Conservation (phyloP, 1,140 invertebrate species). For the Hormaphis cornu region DNA sequence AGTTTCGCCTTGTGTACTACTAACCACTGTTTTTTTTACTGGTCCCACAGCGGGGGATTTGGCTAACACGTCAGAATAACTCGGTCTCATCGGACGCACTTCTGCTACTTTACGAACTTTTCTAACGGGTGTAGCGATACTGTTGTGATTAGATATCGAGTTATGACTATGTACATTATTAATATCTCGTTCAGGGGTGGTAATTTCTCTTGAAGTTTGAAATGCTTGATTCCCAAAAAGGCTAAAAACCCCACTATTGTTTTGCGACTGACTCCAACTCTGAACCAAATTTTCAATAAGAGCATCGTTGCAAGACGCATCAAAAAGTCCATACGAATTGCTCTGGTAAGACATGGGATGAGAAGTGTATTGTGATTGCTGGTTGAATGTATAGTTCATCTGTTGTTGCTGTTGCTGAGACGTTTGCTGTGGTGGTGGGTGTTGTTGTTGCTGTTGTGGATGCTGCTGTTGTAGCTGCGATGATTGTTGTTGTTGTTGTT, state of each 20-base stretch:
- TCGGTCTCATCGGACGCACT: conserved; percentile 73
- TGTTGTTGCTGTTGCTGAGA: conserved; percentile 30
- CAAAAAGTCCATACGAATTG: conserved; percentile 35
- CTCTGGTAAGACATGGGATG: conserved; percentile 15
- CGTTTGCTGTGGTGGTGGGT: neutral
- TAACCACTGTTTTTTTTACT: conserved; percentile 15
- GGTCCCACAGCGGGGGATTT: conserved; percentile 48
- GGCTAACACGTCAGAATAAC: conserved; percentile 69
- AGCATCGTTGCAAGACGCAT: conserved; percentile 36
- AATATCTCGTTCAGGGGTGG: conserved; percentile 29
- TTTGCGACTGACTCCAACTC: conserved; percentile 72
- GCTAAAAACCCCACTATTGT: conserved; percentile 60
- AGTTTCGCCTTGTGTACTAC: conserved; percentile 38
- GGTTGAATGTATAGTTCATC: conserved; percentile 13
- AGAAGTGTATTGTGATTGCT: conserved; percentile 21
- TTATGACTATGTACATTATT: conserved; percentile 35
- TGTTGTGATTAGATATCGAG: conserved; percentile 42
- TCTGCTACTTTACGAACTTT: conserved; percentile 69
- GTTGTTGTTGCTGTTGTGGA: conserved; percentile 4
- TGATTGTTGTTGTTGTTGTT: neutral
- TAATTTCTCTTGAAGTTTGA: conserved; percentile 33
- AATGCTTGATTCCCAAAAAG: conserved; percentile 52
- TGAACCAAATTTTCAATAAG: conserved; percentile 65
- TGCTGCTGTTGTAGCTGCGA: neutral
- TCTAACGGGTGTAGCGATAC: conserved; percentile 44